Evolutionary conservation across 2,888 invertebrate species (phyloP), one percentile per base, ranked within the genome.

Genomic region (Sipunculus nudus): DNA sequence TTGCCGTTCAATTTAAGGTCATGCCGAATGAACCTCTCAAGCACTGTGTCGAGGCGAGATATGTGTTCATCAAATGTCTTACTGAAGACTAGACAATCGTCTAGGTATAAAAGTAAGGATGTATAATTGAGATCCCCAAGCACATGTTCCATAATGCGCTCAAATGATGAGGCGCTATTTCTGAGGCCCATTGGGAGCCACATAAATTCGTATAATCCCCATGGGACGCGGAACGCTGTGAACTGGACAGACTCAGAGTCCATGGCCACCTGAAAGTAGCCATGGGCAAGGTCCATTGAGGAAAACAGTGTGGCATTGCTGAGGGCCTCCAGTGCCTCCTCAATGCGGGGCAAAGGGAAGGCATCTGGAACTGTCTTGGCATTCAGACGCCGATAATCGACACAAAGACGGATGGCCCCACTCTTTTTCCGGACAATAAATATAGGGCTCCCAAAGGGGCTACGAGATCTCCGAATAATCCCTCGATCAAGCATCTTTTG

Each of bases 191-290:
- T 35, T 8, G 23, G 45, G 16, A 54, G 13, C 8, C 38, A 4
- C 3, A 25, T 45, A 8, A 43, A 54, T 21, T 54, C 31, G n/a
- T 45, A 54, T 38, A 54, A 23, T 5, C 54, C 45, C 6, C 26
- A 19, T 13, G 16, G 29, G 16, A 29, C 31, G 6, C n/a, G n/a
- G 26, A 54, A 43, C 1, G 54, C 46, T 29, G 54, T 54, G 32
- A 45, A 32, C 5, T 28, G 23, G 5, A 21, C 32, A 16, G 4
- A n/a, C n/a, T 19, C 19, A 1, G 41, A 31, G 28, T n/a, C n/a
- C n/a, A n/a, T n/a, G n/a, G n/a, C n/a, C n/a, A n/a, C n/a, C n/a
- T n/a, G n/a, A n/a, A n/a, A n/a, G n/a, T n/a, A n/a, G n/a, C n/a
- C n/a, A n/a, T n/a, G n/a, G n/a, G n/a, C n/a, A n/a, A n/a, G n/a